Evolutionary conservation across 2,888 invertebrate species (phyloP).

Genomic region (Nomada ferruginata): DNA sequence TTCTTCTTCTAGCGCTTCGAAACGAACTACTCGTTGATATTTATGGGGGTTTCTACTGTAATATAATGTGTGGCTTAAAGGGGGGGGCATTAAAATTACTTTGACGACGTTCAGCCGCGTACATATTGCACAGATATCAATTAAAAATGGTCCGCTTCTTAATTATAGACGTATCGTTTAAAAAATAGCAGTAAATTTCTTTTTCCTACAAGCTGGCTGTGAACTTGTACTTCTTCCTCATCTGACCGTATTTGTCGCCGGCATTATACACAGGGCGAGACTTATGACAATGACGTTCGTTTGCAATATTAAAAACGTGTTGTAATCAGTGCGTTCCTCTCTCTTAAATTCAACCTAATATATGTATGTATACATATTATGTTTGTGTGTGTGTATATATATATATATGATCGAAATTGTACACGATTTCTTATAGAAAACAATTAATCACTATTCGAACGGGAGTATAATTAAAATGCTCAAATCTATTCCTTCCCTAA

Average conservation of each 20-base stretch:
- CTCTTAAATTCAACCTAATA: constrained; percentile 25
- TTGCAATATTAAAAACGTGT: constrained; percentile 17
- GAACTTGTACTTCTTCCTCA: constrained; percentile 14
- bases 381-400: background rate
- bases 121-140: constrained; percentile 48
- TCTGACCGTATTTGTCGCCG: background rate
- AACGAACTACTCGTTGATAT: background rate
- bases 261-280: background rate
- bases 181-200: constrained; percentile 14
- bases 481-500: constrained; percentile 26
- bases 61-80: constrained; percentile 9
- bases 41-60: constrained; percentile 15
- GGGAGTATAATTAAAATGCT: constrained; percentile 32
- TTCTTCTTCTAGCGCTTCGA: background rate
- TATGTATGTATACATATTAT: background rate
- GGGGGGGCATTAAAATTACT: constrained; percentile 20
- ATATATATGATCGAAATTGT: constrained; percentile 39
- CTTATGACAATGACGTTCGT: background rate
- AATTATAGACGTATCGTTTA: constrained; percentile 16
- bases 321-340: constrained; percentile 28
- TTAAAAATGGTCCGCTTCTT: constrained; percentile 33
- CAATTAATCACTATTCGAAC: constrained; percentile 33
- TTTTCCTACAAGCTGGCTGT: constrained; percentile 11
- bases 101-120: background rate
- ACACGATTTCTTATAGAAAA: constrained; percentile 39